phyloP scores from a whole-genome alignment of 2,888 invertebrate genomes.

The Dastarcus helophoroides region DNA sequence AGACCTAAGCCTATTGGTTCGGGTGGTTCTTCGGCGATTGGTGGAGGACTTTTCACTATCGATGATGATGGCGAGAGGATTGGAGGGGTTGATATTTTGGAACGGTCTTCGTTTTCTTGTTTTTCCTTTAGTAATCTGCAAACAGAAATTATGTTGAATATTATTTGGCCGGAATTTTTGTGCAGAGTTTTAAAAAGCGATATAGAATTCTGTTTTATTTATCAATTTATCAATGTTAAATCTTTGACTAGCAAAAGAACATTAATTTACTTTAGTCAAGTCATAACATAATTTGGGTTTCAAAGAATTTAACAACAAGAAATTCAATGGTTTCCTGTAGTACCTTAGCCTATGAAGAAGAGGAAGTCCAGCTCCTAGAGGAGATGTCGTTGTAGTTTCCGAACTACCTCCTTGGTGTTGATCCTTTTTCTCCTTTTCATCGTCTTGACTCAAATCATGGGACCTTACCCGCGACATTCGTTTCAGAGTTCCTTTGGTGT shows the following conservation, averaged over 20 bases:
- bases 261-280: too few relatives aligned
- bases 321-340: slow-evolving; percentile 1
- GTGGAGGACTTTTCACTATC: slow-evolving; percentile 43
- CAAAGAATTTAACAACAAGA: neutral
- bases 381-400: slow-evolving; percentile 51
- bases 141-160: neutral
- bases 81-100: slow-evolving; percentile 39
- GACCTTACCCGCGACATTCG: slow-evolving; percentile 67
- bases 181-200: too few relatives aligned
- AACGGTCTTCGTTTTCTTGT: slow-evolving; percentile 52
- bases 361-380: slow-evolving; percentile 75
- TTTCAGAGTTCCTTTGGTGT: slow-evolving; percentile 49
- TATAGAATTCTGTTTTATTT: too few relatives aligned
- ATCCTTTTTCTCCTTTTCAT: slow-evolving; percentile 16
- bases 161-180: neutral
- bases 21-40: slow-evolving; percentile 34
- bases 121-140: slow-evolving; percentile 69
- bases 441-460: slow-evolving; percentile 51
- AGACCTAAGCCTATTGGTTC: slow-evolving; percentile 44
- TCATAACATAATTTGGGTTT: neutral
- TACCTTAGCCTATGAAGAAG: slow-evolving; percentile 57
- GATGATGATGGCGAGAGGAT: slow-evolving; percentile 50
- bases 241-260: too few relatives aligned
- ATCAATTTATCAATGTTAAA: too few relatives aligned
- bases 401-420: slow-evolving; percentile 33